A percentile compares a stretch with the other conserved stretches of the same genome.
These are phyloP conservation scores for Microtus richardsoni DNA, from an alignment of 2,113 vertebrate genomes.

Conservation along the genomic window DNA sequence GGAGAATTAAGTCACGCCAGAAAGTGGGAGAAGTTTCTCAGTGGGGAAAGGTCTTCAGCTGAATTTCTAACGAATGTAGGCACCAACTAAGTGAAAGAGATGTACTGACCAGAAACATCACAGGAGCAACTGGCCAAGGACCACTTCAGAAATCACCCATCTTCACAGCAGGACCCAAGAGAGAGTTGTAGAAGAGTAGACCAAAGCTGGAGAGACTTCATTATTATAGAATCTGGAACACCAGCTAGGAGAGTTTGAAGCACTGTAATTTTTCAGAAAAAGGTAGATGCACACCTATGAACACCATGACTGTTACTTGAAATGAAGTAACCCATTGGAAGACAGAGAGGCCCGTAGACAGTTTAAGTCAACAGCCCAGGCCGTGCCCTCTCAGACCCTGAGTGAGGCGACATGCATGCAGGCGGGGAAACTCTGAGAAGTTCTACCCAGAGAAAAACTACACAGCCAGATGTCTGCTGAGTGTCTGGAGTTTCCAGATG, in stretches of 20 bases:
- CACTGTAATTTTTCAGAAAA: neutral
- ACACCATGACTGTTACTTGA: neutral
- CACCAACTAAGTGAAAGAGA: neutral
- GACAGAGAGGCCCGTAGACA: neutral
- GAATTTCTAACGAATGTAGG: neutral
- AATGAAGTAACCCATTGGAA: neutral
- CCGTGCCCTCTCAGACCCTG: rapidly evolving
- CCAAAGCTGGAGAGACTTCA: neutral
- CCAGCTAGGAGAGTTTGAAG: too few species aligned
- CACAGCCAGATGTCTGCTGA: neutral
- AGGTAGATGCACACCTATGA: neutral
- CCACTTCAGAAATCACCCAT: neutral
- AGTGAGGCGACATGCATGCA: neutral
- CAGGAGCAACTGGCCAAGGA: neutral
- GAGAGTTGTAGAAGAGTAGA: neutral
- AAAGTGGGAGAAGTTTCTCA: neutral
- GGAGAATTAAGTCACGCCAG: neutral
- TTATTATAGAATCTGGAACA: neutral
- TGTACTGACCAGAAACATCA: neutral
- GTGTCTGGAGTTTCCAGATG: neutral
- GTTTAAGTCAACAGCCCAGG: too few species aligned
- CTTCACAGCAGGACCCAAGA: neutral
- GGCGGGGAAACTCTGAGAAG: neutral
- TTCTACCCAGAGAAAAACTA: neutral
- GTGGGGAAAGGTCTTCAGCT: neutral